Conservation (phyloP, 2,113 vertebrate genomes). For the Neofelis nebulosa region DNA sequence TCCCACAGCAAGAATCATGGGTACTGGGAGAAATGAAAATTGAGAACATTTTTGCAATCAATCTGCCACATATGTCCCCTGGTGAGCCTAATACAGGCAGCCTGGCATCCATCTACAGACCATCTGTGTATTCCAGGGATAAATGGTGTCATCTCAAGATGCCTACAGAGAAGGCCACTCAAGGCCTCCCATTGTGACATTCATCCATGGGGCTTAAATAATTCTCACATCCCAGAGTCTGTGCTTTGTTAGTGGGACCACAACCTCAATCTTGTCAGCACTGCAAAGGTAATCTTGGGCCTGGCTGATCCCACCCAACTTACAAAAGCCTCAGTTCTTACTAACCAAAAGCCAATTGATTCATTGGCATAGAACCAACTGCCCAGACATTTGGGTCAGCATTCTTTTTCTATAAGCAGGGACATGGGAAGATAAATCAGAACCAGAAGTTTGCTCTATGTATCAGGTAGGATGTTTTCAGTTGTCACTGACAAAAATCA, state of each 20-base stretch:
- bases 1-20: not conserved
- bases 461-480: not conserved
- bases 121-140: not conserved
- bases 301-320: not conserved
- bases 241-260: not conserved
- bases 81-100: not conserved
- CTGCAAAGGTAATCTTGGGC: not conserved
- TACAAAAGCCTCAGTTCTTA: not conserved
- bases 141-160: not conserved
- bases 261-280: not conserved
- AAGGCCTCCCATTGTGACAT: not conserved
- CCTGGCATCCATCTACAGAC: not conserved
- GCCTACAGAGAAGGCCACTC: not conserved
- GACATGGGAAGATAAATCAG: not conserved
- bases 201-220: not conserved
- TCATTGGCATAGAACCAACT: not conserved
- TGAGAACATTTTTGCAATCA: not conserved
- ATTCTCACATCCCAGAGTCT: not conserved
- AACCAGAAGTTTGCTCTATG: not conserved
- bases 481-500: not conserved
- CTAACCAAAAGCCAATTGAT: not conserved
- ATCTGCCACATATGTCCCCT: not conserved
- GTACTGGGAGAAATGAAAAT: not conserved
- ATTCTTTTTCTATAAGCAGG: not conserved
- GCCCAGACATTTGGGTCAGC: not conserved